Percentiles rank a stretch among this genome's conserved stretches.
Evolutionary conservation across 2,113 vertebrate genomes (phyloP).

Genomic region (Canis aureus): DNA sequence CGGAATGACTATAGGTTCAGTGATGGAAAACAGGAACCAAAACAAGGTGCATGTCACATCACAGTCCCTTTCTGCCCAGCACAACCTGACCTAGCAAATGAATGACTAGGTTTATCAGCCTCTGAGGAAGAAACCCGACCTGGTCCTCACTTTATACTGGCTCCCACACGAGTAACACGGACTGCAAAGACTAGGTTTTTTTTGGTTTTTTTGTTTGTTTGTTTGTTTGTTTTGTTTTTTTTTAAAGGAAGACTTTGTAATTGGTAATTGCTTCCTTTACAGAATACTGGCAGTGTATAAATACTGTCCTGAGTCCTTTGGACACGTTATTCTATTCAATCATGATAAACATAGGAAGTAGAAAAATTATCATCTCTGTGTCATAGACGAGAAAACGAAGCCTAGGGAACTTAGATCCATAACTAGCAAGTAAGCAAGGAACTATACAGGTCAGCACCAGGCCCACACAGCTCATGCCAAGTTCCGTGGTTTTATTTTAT

Average conservation of each 20-base stretch:
- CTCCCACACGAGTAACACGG: neutral
- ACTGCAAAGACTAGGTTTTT: neutral
- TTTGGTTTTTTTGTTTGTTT: no score
- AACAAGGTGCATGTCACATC: neutral
- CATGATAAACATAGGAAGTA: neutral
- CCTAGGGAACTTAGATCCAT: neutral
- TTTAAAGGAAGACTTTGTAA: neutral
- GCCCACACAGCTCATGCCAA: neutral
- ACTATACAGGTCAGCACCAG: neutral
- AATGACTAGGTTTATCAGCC: neutral
- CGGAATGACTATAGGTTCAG: neutral
- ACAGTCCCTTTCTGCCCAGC: neutral
- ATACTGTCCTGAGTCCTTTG: neutral
- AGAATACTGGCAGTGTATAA: neutral
- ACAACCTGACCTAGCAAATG: neutral
- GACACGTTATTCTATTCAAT: neutral
- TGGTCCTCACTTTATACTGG: neutral
- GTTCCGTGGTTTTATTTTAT: neutral
- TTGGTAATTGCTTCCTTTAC: neutral
- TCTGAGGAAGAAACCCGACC: neutral
- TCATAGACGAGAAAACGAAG: neutral
- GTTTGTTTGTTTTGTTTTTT: no score
- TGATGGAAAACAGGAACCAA: neutral
- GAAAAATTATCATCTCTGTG: neutral
- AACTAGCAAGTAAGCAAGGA: neutral